Evolutionary conservation across 2,113 vertebrate genomes (phyloP), one percentile per base, ranked within the genome.

Genomic region (Condylura cristata): DNA sequence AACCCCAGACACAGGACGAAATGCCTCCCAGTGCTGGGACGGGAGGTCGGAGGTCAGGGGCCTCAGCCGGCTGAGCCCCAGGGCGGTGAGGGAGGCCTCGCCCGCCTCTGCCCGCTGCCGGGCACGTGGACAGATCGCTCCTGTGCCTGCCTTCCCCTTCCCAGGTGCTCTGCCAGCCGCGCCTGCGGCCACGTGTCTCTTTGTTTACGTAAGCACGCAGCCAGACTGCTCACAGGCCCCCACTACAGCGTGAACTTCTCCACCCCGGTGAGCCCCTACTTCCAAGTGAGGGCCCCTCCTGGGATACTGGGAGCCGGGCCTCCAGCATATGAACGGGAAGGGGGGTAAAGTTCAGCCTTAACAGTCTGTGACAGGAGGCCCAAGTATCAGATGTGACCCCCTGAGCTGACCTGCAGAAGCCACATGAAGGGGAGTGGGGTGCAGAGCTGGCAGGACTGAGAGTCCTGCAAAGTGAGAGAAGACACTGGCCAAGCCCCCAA

Each of bases 381-480:
- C 24, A 1, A 37, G 39, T 1, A 0, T 14, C 24, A 7, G 58
- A 53, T 5, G 2, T 11, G 20, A 2, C 14, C 74, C 14, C 65
- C 0, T 1, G 7, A 13, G 44, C 65, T 20, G 56, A 12, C 5
- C 44, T 46, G 37, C 56, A 26, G 18, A 26, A 30, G 12, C 32
- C 0, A 3, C 30, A 30, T 2, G 37, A 41, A 9, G 24, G 6
- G 34, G 48, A 32, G 13, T 0, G 32, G 3, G 4, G 10, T 34
- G 20, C 4, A 24, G 44, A 41, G 58, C 20, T 10, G 37, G 17
- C 5, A 2, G 34, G 37, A 0, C 10, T n/a, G 0, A 9, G 4
- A 30, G 32, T 3, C 0, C 16, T 8, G 17, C 32, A 46, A 12
- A 28, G 5, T n/a, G 53, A 16, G 16, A 12, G 46, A 39, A 5